phyloP scores from a whole-genome alignment of 2,113 vertebrate species.

The Oenanthe oenanthe region DNA sequence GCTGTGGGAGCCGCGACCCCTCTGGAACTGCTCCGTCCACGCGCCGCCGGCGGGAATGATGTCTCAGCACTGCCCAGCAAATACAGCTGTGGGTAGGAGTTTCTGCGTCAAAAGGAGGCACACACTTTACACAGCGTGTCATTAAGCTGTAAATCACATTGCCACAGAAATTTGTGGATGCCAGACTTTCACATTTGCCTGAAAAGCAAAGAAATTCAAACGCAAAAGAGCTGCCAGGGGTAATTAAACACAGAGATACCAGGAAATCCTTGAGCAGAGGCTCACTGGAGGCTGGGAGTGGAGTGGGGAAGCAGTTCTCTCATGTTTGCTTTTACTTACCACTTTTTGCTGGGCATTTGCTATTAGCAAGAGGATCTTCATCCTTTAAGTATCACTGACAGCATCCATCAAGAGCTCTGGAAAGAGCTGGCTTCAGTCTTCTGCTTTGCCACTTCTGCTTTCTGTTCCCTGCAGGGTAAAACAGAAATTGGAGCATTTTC shows the following conservation, averaged over 20 bases:
- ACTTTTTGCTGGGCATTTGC: background rate
- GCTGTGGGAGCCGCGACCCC: background rate
- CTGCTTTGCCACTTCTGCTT: background rate
- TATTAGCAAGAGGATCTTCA: background rate
- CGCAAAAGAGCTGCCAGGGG: background rate
- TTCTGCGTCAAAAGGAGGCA: background rate
- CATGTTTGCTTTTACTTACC: background rate
- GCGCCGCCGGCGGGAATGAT: fast-evolving
- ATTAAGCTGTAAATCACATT: background rate
- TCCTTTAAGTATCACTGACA: background rate
- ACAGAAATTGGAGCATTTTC: background rate
- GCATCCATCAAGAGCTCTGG: background rate
- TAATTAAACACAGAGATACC: background rate
- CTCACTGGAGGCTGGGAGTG: background rate
- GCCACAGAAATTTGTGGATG: background rate
- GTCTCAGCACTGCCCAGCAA: background rate
- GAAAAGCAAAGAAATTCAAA: background rate
- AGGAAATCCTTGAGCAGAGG: background rate
- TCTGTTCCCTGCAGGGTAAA: background rate
- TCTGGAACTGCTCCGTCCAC: fast-evolving
- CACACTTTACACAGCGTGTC: background rate
- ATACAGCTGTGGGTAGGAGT: background rate
- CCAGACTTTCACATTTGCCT: background rate
- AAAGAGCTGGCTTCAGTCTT: background rate
- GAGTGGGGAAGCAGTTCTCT: background rate